Conservation (phyloP, 2,113 vertebrate genomes). For the Sprattus sprattus region DNA sequence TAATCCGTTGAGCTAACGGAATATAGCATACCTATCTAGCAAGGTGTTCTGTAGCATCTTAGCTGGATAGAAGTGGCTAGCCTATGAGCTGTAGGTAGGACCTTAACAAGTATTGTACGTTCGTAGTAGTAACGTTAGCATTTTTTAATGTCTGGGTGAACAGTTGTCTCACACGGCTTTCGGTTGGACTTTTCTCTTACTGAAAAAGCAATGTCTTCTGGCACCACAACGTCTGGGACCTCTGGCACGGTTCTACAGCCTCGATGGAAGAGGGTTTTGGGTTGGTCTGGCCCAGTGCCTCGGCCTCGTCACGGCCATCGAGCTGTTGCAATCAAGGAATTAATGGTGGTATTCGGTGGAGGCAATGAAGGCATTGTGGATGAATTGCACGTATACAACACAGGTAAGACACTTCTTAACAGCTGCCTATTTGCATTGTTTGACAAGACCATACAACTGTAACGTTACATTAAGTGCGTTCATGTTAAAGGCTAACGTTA, state of each 20-base stretch:
- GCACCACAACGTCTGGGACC: slow-evolving; percentile 45
- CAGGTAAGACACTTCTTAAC: slow-evolving; percentile 63
- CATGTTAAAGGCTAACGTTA: not conserved
- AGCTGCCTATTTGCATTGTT: not conserved
- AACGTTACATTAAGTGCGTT: not conserved
- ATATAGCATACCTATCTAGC: slow-evolving; percentile 25
- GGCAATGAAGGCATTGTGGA: slow-evolving; percentile 88
- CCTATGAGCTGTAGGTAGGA: not conserved
- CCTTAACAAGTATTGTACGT: not conserved
- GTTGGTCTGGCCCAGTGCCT: slow-evolving; percentile 84
- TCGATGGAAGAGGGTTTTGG: slow-evolving; percentile 83
- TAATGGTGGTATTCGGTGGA: slow-evolving; percentile 86
- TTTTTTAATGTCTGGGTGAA: not conserved
- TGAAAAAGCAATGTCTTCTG: slow-evolving; percentile 43
- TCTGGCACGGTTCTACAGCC: slow-evolving; percentile 68
- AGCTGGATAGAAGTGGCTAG: not conserved
- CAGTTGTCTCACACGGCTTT: slow-evolving; percentile 23
- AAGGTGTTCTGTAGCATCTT: not conserved
- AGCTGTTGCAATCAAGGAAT: slow-evolving; percentile 84
- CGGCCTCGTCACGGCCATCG: slow-evolving; percentile 84
- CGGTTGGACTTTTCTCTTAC: slow-evolving; percentile 38
- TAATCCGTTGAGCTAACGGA: not conserved
- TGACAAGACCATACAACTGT: not conserved
- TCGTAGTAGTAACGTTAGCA: not conserved
- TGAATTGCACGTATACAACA: slow-evolving; percentile 86